Evolutionary conservation across 2,888 invertebrate genomes (phyloP).

Genomic region (Serripes groenlandicus): DNA sequence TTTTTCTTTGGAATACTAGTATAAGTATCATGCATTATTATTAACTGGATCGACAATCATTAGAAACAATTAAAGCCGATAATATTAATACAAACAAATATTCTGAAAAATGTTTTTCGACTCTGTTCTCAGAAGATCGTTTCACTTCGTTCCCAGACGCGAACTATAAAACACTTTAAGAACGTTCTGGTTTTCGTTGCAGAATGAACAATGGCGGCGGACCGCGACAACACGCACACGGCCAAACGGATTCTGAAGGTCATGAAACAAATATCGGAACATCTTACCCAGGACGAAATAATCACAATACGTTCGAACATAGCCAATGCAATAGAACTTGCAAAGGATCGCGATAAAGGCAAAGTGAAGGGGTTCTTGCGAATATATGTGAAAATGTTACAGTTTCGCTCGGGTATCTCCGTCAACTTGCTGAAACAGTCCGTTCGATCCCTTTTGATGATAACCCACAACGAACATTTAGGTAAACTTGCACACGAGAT

Average conservation of each 20-base stretch:
- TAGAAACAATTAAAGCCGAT: too few species aligned
- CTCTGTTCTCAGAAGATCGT: too few species aligned
- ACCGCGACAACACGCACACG: too few species aligned
- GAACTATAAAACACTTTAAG: too few species aligned
- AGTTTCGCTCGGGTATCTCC: constrained; percentile 1
- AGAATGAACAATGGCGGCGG: too few species aligned
- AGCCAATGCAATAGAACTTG: not conserved
- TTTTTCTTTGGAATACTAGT: too few species aligned
- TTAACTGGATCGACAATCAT: too few species aligned
- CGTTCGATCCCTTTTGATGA: constrained; percentile 1
- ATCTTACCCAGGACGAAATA: not conserved
- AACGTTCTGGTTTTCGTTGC: too few species aligned
- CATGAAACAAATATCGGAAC: constrained; percentile 8
- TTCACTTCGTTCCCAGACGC: too few species aligned
- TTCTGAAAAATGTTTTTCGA: too few species aligned
- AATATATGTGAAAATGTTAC: constrained; percentile 13
- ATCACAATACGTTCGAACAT: not conserved
- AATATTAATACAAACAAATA: too few species aligned
- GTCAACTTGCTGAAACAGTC: not conserved
- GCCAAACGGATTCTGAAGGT: not conserved
- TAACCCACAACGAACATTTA: not conserved
- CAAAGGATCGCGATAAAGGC: not conserved
- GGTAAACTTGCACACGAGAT: not conserved
- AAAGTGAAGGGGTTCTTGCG: not conserved
- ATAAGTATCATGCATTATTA: too few species aligned